A percentile compares a stretch with the other conserved stretches of the same genome.
These are phyloP conservation scores for Pycnonotus jocosus DNA, from an alignment of 2,113 vertebrate genomes.

Conservation along the genomic window DNA sequence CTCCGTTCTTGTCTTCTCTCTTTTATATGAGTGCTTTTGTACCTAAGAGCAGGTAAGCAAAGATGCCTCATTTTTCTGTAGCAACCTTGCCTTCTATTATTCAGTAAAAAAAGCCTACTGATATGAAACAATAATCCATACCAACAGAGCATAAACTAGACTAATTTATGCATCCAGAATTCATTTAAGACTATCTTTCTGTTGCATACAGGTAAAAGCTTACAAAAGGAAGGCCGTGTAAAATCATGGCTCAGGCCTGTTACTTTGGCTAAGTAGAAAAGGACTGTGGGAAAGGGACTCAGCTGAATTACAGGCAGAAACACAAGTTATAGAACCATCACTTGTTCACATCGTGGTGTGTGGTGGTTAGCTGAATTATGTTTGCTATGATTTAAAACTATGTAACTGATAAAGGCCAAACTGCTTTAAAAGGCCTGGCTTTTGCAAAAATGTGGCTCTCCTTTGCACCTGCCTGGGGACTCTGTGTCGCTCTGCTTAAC, in stretches of 20 bases:
- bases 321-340: neutral
- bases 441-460: neutral
- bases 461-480: neutral
- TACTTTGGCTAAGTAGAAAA: neutral
- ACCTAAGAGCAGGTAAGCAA: neutral
- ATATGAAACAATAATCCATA: neutral
- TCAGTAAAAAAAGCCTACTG: neutral
- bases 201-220: neutral
- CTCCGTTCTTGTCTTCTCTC: neutral
- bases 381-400: neutral
- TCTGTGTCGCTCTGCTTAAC: rapidly evolving
- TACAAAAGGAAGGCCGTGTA: neutral
- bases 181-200: neutral
- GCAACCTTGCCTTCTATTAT: neutral
- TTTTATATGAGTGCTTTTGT: neutral
- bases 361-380: neutral
- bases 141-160: neutral
- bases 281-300: neutral
- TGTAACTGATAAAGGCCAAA: neutral
- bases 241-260: neutral
- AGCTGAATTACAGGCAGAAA: neutral
- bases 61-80: rapidly evolving
- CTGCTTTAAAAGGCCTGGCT: neutral
- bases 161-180: neutral
- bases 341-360: rapidly evolving